These are phyloP conservation scores for Pelobates fuscus DNA, from an alignment of 2,113 vertebrate species.

Conservation along the genomic window DNA sequence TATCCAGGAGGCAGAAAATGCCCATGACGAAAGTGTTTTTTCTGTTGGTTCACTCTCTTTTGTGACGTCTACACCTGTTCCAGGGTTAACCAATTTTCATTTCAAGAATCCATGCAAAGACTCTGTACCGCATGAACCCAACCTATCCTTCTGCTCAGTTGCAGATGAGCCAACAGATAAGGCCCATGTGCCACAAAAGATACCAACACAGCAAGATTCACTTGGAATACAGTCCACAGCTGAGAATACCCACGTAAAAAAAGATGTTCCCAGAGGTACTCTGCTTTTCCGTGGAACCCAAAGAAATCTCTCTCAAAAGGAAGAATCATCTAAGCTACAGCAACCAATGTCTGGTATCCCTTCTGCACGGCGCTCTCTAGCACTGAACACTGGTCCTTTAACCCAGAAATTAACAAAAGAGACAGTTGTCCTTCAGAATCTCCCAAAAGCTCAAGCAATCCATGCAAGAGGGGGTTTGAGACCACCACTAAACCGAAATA, in stretches of 20 bases:
- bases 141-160: not conserved
- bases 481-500: not conserved
- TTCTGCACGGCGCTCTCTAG: not conserved
- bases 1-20: constrained; percentile 14
- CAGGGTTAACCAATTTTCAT: constrained; percentile 19
- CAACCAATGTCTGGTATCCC: not conserved
- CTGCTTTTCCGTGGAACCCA: not conserved
- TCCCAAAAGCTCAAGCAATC: not conserved
- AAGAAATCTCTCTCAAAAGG: not conserved
- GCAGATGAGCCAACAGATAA: not conserved
- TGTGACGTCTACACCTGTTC: constrained; percentile 36
- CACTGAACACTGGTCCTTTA: not conserved
- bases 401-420: not conserved
- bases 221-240: too few species aligned
- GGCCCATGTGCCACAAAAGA: not conserved
- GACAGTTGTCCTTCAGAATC: not conserved
- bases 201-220: too few species aligned
- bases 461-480: constrained; percentile 1
- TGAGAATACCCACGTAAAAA: not conserved
- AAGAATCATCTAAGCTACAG: not conserved
- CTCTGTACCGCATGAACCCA: constrained; percentile 2
- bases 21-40: constrained; percentile 24
- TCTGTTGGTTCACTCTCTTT: constrained; percentile 20
- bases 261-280: not conserved
- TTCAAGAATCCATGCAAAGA: constrained; percentile 22